Base-by-base conservation (phyloP, 1,140 invertebrate genomes). In the Piezodorus guildinii region DNA sequence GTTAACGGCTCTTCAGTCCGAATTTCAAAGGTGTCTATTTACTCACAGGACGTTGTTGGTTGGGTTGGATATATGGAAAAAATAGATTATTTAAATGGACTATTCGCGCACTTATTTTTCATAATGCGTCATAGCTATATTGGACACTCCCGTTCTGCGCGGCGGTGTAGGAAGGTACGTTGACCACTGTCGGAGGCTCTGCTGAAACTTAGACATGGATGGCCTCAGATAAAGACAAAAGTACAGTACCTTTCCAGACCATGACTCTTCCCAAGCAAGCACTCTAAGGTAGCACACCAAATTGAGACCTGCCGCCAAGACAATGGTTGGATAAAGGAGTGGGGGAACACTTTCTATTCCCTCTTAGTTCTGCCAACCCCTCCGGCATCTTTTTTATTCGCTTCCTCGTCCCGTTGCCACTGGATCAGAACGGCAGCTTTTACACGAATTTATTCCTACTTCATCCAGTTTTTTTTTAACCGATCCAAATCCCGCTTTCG, bases 301-400 rank as follows among this genome's bases (percentile, higher is more conserved):
- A 63, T 34, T 49, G 62, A 63, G 62, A 51, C 12, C n/a, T 16
- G 12, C 17, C 21, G 44, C 19, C 21, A 43, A 62, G 60, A 43
- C 30, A 45, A 49, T 44, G 60, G 27, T 12, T 25, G 34, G 59
- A 15, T 15, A 17, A n/a, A 21, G 39, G 34, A 60, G 59, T 19
- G 59, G n/a, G 59, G 39, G 59, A 8, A 17, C 17, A 63, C 62
- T 63, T 63, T 63, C 62, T 63, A 63, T 27, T 63, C 62, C 44
- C 62, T 49, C 62, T 63, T 63, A 63, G 62, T 63, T 63, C 62
- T 25, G 62, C 45, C 62, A 63, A 63, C 62, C 62, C 58, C 58
- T 60, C 39, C 58, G 45, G 30, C 25, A 30, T 54, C 16, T 63
- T 30, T 52, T 63, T 23, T 19, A 15, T 14, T 17, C 46, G 21